Conservation (phyloP, 53 echinoderm and acorn worm species). For the Echinometra lucunter region DNA sequence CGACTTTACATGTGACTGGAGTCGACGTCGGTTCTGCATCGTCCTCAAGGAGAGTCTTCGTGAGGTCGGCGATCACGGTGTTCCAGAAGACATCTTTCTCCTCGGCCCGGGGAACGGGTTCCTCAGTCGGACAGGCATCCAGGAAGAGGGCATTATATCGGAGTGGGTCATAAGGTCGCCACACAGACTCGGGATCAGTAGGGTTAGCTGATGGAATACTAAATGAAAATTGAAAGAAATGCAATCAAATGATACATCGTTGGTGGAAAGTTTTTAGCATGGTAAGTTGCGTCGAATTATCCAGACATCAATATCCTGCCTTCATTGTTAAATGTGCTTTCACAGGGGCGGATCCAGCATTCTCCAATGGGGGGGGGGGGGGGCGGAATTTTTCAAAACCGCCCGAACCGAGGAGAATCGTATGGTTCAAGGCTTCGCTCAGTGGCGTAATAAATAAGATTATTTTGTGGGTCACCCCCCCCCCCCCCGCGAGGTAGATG, state of each 20-base stretch:
- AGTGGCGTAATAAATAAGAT: too few species aligned
- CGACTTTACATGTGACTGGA: not conserved
- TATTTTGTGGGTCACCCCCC: too few species aligned
- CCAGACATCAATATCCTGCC: too few species aligned
- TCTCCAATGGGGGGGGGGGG: too few species aligned
- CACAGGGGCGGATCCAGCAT: too few species aligned
- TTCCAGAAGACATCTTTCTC: slow-evolving; percentile 58
- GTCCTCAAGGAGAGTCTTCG: not conserved
- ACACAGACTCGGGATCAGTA: not conserved
- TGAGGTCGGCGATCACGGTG: slow-evolving; percentile 46
- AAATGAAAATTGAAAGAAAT: not conserved
- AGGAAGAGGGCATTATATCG: slow-evolving; percentile 37
- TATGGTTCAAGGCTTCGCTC: too few species aligned
- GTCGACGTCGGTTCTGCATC: not conserved
- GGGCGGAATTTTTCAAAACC: too few species aligned
- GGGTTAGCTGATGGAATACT: slow-evolving; percentile 52
- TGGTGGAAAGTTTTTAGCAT: too few species aligned
- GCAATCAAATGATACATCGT: not conserved
- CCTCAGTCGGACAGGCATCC: slow-evolving; percentile 5
- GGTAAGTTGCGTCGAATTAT: too few species aligned
- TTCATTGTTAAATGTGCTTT: too few species aligned
- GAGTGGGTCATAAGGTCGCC: slow-evolving; percentile 49
- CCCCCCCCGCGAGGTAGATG: too few species aligned
- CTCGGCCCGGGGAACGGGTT: slow-evolving; percentile 4
- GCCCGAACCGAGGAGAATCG: too few species aligned